Evolutionary conservation across 1,140 invertebrate species (phyloP), one percentile per base, ranked within the genome.

Genomic region (Aphelenchoides avenae): DNA sequence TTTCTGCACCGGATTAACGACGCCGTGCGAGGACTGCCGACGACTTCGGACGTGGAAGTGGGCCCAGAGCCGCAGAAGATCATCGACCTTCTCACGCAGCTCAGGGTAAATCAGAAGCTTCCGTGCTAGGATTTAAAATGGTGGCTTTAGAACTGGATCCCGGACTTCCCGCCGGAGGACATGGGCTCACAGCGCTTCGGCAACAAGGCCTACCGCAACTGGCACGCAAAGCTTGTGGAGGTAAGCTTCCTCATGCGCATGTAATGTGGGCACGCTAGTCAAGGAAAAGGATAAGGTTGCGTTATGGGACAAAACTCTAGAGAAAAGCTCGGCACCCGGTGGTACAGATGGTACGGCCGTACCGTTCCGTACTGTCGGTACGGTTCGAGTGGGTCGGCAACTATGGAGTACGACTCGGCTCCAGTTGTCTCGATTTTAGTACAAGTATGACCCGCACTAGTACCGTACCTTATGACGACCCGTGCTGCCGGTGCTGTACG

Each of bases 141-240:
- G 34, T 3, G 15, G 42, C 18, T 72, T 66, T 29, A 75, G 73
- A 43, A 36, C 18, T 75, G 62, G 58, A 68, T 68, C 9, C 42
- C 56, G 7, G 66, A 75, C 31, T 65, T 60, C 50, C 73, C 73
- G 1, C 66, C 68, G 11, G 60, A 66, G 44, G 75, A 75, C 22
- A 66, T 75, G 64, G 63, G 54, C 15, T 33, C 47, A n/a, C 73
- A 75, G 54, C 42, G 73, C 15, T 75, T 73, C 56, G 73, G 73
- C n/a, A 75, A 99, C 77, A 87, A 87, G 78, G 88, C 93, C 1
- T 99, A 91, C 78, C 83, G 86, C 64, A 82, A 81, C 24, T 98
- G 89, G 86, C 86, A 87, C 62, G 72, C 81, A n/a, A 85, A 84
- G 78, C 75, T 97, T n/a, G 84, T 85, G 73, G 79, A 85, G 75